Conservation (phyloP, 2,888 invertebrate genomes). For the Caenorhabditis sp. region DNA sequence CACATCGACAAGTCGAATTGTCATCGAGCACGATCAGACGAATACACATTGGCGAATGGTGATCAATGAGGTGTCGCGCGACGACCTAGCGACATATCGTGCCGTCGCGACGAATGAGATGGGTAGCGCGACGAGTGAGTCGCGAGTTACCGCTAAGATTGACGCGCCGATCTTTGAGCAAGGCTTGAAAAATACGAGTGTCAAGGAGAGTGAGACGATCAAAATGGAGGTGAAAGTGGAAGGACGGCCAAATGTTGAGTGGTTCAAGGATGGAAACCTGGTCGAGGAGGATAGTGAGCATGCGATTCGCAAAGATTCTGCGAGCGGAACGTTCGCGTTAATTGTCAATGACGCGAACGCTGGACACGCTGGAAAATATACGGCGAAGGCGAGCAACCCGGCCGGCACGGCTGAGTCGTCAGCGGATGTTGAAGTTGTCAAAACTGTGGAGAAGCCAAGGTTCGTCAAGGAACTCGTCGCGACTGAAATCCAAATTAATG, state of each 20-base stretch:
- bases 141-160: slow-evolving; percentile 52
- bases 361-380: slow-evolving; percentile 53
- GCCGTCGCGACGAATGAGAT: slow-evolving; percentile 83
- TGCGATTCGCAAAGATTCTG: slow-evolving; percentile 42
- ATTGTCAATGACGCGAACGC: slow-evolving; percentile 44
- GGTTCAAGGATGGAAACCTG: slow-evolving; percentile 82
- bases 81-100: slow-evolving; percentile 51
- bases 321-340: slow-evolving; percentile 76
- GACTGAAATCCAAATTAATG: slow-evolving; percentile 51
- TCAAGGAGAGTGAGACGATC: slow-evolving; percentile 80
- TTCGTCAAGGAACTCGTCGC: slow-evolving; percentile 50
- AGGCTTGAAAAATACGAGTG: slow-evolving; percentile 76
- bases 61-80: slow-evolving; percentile 71
- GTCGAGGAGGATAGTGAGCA: slow-evolving; percentile 73
- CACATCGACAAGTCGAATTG: slow-evolving; percentile 42
- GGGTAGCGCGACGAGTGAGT: slow-evolving; percentile 63
- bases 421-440: slow-evolving; percentile 43
- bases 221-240: slow-evolving; percentile 79
- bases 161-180: slow-evolving; percentile 77
- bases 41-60: slow-evolving; percentile 69
- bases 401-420: slow-evolving; percentile 49
- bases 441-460: slow-evolving; percentile 38
- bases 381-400: slow-evolving; percentile 50
- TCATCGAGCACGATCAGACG: slow-evolving; percentile 65
- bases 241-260: slow-evolving; percentile 87